These are phyloP conservation scores for Okapia johnstoni DNA, from an alignment of 2,113 vertebrate species.

Conservation along the genomic window DNA sequence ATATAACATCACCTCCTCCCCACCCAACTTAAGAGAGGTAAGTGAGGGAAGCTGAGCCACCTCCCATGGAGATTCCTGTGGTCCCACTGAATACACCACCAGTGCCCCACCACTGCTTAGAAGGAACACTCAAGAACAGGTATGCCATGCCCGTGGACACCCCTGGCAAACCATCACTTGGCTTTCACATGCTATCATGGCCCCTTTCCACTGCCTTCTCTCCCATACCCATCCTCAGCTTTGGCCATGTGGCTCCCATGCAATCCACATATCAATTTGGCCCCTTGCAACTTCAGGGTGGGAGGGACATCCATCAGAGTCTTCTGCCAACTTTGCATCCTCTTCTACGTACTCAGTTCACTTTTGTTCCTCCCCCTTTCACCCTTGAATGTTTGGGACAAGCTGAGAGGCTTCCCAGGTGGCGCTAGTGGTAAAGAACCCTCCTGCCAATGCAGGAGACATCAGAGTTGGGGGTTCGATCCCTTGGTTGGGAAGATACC, in stretches of 20 bases:
- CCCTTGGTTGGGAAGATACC: background rate
- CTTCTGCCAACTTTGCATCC: background rate
- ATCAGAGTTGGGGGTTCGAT: background rate
- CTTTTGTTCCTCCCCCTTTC: background rate
- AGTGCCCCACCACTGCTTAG: background rate
- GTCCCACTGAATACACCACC: background rate
- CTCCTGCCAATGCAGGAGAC: background rate
- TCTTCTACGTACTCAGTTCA: background rate
- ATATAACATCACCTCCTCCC: no score
- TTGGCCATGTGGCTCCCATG: background rate
- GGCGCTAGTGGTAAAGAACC: background rate
- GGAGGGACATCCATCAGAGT: background rate
- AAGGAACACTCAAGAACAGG: background rate
- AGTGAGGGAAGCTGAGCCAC: background rate
- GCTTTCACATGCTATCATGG: background rate
- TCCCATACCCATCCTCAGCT: background rate
- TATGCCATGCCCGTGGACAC: rapidly evolving
- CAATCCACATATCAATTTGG: background rate
- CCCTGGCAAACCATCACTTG: background rate
- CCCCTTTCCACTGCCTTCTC: background rate
- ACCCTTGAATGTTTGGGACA: background rate
- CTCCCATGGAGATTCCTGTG: background rate
- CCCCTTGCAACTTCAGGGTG: background rate
- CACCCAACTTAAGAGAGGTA: background rate
- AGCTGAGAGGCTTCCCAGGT: background rate